phyloP scores from a whole-genome alignment of 2,113 vertebrate species.

The Lutjanus erythropterus region DNA sequence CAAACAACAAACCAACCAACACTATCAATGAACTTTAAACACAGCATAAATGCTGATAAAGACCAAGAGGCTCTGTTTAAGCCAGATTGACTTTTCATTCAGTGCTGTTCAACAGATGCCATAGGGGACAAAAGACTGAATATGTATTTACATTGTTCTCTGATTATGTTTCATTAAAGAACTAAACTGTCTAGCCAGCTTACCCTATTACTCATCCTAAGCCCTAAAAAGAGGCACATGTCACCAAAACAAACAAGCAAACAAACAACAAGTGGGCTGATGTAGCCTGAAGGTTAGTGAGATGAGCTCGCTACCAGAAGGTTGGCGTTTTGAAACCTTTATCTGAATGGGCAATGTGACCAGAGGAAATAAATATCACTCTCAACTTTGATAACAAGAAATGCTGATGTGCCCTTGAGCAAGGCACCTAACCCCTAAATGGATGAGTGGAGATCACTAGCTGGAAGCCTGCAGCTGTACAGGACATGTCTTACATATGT shows the following conservation, averaged over 20 bases:
- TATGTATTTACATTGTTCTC: constrained; percentile 64
- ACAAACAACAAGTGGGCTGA: constrained; percentile 69
- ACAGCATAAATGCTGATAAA: constrained; percentile 14
- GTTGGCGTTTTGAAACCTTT: constrained; percentile 54
- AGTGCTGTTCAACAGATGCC: constrained; percentile 56
- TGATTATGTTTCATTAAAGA: constrained; percentile 59
- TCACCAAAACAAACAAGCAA: constrained; percentile 69
- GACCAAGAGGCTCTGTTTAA: constrained; percentile 44
- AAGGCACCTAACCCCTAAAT: constrained; percentile 20
- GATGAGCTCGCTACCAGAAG: constrained; percentile 50
- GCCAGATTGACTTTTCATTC: constrained; percentile 62
- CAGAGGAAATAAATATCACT: constrained; percentile 8
- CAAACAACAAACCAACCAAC: neutral
- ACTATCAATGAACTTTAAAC: constrained; percentile 21
- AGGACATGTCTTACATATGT: neutral
- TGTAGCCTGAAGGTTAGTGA: constrained; percentile 64
- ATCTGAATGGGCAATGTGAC: constrained; percentile 48
- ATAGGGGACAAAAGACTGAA: constrained; percentile 62
- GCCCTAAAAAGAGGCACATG: constrained; percentile 60
- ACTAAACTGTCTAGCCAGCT: constrained; percentile 50
- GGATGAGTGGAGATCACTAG: constrained; percentile 30
- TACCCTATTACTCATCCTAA: constrained; percentile 66
- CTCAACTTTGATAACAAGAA: constrained; percentile 34
- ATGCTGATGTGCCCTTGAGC: constrained; percentile 41
- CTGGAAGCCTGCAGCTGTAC: constrained; percentile 15